Conservation (phyloP, 1,140 invertebrate genomes). For the Drosophila funebris region DNA sequence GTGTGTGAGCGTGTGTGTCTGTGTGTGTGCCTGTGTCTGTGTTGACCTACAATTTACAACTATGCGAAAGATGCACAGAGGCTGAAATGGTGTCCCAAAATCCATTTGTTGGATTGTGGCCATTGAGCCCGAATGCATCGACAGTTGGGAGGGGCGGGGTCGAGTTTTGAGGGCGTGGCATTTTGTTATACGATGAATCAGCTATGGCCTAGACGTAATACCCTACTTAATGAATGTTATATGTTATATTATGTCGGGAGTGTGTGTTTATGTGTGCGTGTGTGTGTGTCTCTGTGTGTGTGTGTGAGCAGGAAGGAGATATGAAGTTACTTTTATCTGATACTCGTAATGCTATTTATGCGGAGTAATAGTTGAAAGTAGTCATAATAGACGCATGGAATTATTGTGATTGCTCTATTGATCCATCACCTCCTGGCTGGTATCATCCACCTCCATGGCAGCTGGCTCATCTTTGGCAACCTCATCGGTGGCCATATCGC, state of each 20-base stretch:
- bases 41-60: conserved; percentile 19
- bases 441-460: conserved; percentile 82
- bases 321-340: conserved; percentile 16
- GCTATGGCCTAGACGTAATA: conserved; percentile 40
- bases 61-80: neutral
- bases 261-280: neutral
- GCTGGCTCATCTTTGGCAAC: conserved; percentile 66
- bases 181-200: conserved; percentile 8
- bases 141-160: neutral
- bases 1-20: neutral
- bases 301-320: neutral
- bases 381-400: conserved; percentile 24
- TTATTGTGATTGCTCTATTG: conserved; percentile 53
- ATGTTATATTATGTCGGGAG: conserved; percentile 12
- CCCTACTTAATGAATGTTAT: conserved; percentile 26
- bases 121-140: neutral
- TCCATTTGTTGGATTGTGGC: neutral
- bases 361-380: conserved; percentile 49
- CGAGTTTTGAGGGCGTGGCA: no score
- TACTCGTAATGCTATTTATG: conserved; percentile 46
- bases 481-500: conserved; percentile 77
- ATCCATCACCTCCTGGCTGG: conserved; percentile 83
- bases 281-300: neutral
- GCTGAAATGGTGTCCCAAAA: neutral
- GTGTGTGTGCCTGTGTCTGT: no score